phyloP scores from a whole-genome alignment of 2,888 invertebrate species.

The Tineola bisselliella region DNA sequence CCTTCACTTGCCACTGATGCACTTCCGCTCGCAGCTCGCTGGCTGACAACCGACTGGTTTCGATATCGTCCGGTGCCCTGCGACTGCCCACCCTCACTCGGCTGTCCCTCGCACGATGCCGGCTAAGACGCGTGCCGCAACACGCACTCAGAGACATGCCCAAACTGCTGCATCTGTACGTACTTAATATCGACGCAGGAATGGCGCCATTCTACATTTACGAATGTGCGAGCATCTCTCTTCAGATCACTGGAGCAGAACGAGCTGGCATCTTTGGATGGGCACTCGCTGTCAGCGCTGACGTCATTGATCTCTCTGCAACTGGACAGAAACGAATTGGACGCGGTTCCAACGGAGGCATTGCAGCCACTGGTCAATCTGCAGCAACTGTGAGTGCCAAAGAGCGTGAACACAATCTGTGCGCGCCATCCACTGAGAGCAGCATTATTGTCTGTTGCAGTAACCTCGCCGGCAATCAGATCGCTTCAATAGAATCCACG shows the following conservation, averaged over 20 bases:
- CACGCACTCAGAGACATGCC: constrained; percentile 60
- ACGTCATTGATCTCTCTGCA: constrained; percentile 64
- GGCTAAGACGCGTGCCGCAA: constrained; percentile 63
- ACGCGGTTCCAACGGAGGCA: constrained; percentile 68
- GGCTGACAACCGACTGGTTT: constrained; percentile 78
- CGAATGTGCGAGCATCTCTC: too few relatives aligned
- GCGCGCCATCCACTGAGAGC: constrained; percentile 71
- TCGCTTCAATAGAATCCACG: constrained; percentile 72
- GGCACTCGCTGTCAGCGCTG: constrained; percentile 70
- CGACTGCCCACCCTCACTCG: constrained; percentile 67
- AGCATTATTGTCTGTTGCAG: constrained; percentile 74
- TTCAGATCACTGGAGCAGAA: constrained; percentile 79
- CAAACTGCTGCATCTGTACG: constrained; percentile 71
- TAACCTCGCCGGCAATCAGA: constrained; percentile 79
- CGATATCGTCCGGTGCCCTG: constrained; percentile 74
- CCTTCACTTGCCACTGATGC: not conserved
- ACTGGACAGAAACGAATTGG: constrained; percentile 75
- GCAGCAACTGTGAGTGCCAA: constrained; percentile 69
- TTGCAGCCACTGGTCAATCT: constrained; percentile 59
- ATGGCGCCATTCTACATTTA: constrained; percentile 60
- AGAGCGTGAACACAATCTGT: constrained; percentile 31
- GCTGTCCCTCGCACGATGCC: constrained; percentile 72
- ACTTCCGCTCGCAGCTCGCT: constrained; percentile 70
- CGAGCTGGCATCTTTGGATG: constrained; percentile 73
- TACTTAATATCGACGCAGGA: constrained; percentile 58